Evolutionary conservation across 2,797 vertebrate genomes (phyloP), one percentile per base, ranked within the genome.

Genomic region (Centropyge bicolor): DNA sequence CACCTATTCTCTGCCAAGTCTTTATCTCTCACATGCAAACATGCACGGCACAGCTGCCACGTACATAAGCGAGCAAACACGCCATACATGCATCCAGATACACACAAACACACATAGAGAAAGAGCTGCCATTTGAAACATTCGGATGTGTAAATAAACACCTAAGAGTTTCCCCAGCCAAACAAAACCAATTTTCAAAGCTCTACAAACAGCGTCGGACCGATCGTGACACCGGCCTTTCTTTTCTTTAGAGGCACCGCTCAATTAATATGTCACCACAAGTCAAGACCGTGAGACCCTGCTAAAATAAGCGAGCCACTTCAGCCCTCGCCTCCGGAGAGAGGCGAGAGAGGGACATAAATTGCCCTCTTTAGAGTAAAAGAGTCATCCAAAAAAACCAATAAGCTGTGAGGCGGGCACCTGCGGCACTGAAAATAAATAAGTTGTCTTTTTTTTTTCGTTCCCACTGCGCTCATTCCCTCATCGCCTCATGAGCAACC

Each of bases 231-330:
- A 86, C 74, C 59, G 73, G 80, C 70, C 75, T 88, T 88, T 92
- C 88, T 92, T 89, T 90, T 86, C 82, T 89, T 84, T 56, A 76
- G 80, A 84, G 87, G 87, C 88, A 85, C 84, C 38, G 62, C 92
- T 91, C 91, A 93, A 93, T 93, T 94, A 93, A 92, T 92, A 89
- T 91, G 92, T 93, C 92, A 92, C 90, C 91, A 85, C 84, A 89
- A 92, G 87, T 91, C 88, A 90, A 85, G 84, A 92, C 89, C 88
- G 87, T 78, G 51, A 88, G 88, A 87, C 85, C 83, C 80, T 59
- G 86, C 81, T 86, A 87, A 93, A 93, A 93, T 84, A 92, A 93
- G 90, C 71, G 14, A 81, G 73, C 88, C 87, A 91, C 89, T 93
- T 91, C 93, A 92, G 71, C 75, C 60, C 49, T 76, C n/a, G 69